Percentiles rank a stretch among this genome's conserved stretches.
Conservation (phyloP, 2,797 vertebrate genomes). For the Propithecus perrieri region DNA sequence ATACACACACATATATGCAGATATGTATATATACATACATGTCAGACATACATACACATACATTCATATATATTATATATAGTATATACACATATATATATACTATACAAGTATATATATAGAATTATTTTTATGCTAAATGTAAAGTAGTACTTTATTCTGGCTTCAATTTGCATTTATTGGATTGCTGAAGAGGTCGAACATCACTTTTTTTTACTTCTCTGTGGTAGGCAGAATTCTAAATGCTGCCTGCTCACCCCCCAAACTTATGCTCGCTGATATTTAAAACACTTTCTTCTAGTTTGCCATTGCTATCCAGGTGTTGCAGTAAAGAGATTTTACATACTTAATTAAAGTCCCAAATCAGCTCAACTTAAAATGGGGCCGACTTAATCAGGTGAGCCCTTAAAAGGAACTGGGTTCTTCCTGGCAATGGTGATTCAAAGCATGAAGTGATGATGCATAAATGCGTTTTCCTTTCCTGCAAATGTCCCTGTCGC, state of each 20-base stretch:
- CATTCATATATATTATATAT: no score
- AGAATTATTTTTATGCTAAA: not conserved
- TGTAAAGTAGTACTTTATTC: not conserved
- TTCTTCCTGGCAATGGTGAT: not conserved
- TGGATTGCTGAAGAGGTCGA: not conserved
- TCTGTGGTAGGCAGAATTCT: not conserved
- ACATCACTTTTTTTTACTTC: not conserved
- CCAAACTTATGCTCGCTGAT: not conserved
- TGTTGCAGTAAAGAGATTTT: not conserved
- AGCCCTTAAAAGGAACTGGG: not conserved
- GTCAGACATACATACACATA: no score
- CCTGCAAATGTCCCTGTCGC: not conserved
- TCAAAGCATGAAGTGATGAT: not conserved
- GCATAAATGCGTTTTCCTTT: not conserved
- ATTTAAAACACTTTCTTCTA: not conserved
- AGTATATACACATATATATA: no score
- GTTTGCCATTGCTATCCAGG: not conserved
- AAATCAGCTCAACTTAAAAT: not conserved
- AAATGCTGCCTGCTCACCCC: not conserved
- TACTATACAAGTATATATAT: not conserved
- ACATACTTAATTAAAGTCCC: not conserved
- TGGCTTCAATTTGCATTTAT: not conserved
- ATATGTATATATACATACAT: not conserved
- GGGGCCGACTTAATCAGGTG: not conserved
- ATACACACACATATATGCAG: no score